Percentiles rank a stretch among this genome's conserved stretches.
Evolutionary conservation across 2,113 vertebrate genomes (phyloP).

Genomic region (Dicentrarchus labrax): DNA sequence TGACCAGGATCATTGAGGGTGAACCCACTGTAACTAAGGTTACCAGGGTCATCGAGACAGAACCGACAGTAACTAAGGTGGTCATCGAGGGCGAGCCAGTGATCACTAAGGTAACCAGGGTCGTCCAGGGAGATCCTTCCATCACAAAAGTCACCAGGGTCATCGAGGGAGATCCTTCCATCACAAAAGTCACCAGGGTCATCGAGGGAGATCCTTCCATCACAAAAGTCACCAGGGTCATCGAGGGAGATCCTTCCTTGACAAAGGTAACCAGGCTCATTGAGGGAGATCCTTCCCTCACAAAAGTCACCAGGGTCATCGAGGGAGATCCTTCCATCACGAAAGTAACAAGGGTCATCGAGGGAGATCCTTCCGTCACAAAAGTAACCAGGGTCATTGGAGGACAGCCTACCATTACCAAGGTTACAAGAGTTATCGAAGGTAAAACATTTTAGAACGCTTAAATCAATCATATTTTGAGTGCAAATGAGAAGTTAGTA

Average conservation of each 20-base stretch:
- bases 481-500: neutral
- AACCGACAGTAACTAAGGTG: slow-evolving; percentile 24
- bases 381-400: slow-evolving; percentile 21
- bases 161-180: slow-evolving; percentile 22
- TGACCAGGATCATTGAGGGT: slow-evolving; percentile 46
- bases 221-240: slow-evolving; percentile 36
- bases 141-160: slow-evolving; percentile 49
- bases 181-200: slow-evolving; percentile 54
- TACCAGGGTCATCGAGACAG: slow-evolving; percentile 43
- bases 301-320: slow-evolving; percentile 23
- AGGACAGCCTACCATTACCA: neutral
- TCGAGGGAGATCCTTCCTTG: neutral
- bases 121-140: neutral
- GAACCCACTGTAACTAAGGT: slow-evolving; percentile 60
- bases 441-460: slow-evolving; percentile 38
- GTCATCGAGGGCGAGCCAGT: slow-evolving; percentile 25
- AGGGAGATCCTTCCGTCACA: slow-evolving; percentile 17
- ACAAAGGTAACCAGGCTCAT: slow-evolving; percentile 54
- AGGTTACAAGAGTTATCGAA: slow-evolving; percentile 58
- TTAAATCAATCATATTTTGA: neutral
- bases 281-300: slow-evolving; percentile 13
- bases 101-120: slow-evolving; percentile 27
- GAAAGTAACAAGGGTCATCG: slow-evolving; percentile 43
- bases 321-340: neutral
- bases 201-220: slow-evolving; percentile 15